Evolutionary conservation across 2,113 vertebrate genomes (phyloP), one percentile per base, ranked within the genome.

Genomic region (Regulus satrapa): DNA sequence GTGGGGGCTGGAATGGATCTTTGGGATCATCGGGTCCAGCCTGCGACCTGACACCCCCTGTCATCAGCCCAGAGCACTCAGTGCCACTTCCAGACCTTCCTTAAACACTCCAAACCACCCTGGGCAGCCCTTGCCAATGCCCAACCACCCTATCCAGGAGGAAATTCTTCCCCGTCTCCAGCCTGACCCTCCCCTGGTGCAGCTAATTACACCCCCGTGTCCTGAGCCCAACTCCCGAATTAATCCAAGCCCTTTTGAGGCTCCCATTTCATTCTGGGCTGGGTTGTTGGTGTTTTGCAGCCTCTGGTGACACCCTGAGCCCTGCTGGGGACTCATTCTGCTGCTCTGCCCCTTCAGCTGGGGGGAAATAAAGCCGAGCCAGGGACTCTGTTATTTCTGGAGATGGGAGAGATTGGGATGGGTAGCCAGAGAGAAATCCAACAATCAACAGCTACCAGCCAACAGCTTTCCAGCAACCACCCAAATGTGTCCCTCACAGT

Each of bases 151-250:
- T 8, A 43, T 25, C 20, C 5, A 38, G 20, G 56, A 32, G 43
- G 36, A 31, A 59, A 36, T 43, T 43, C 19, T 15, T 36, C 12
- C 66, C 46, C 8, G 0, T 24, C 25, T 51, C 36, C 66, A 71
- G 19, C 32, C 55, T 43, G 13, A 51, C 15, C 15, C 46, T 61
- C 19, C 31, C 36, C 25, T 25, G 45, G 55, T 5, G 8, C 64
- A 59, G 64, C 19, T 11, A 5, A 8, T 21, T 7, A 10, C 52
- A 11, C 14, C 32, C 19, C 26, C 0, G 0, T 41, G 58, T 15
- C 43, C 59, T 8, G 36, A 69, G 68, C n/a, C 7, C 29, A 58
- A 1, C 10, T 1, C 45, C 76, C 56, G 3, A 2, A 17, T 43
- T 5, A 43, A 26, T 19, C 48, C 41, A 25, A 73, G 46, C 29